Evolutionary conservation across 23 tunicate genomes (phyloP), one percentile per base, ranked within the genome.

Genomic region (Ciona savignyi): DNA sequence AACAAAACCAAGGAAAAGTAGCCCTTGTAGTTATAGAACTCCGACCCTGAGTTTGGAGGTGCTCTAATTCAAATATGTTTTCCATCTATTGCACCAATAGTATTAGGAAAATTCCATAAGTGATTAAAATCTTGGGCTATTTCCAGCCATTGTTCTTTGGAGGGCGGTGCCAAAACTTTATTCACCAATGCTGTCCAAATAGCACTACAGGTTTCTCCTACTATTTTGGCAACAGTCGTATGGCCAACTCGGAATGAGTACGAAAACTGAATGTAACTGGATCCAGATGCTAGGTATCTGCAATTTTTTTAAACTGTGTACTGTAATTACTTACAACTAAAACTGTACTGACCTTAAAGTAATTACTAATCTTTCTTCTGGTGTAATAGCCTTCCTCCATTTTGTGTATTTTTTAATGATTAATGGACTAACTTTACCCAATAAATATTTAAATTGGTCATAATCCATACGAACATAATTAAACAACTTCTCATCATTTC

Each of bases 31-130:
- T 83, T 83, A 34, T 34, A 83, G 61, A 75, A 75, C 35, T 83
- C 81, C 1, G 79, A 73, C 3, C 81, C 87, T 75, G 78, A 73
- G 64, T 81, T 81, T 34, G 78, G 73, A 25, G 78, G 85, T 19
- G 71, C 68, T 73, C 73, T 81, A 34, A 81, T 65, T 6, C 78
- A 51, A 49, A 81, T 73, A 27, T 81, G 85, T 51, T 81, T 81
- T 60, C 85, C 74, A 68, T 69, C 74, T 62, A 78, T 69, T 22
- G 82, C 82, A 20, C 74, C 70, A 29, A 69, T 51, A 35, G 71
- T 62, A 76, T 74, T 75, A 27, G 80, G 88, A 66, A 67, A 76
- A 27, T 84, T 80, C 82, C 82, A 84, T 6, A 1, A 4, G 22
- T 68, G 34, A 9, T 70, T n/a, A 33, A 84, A 84, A 9, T 71